A percentile compares a stretch with the other conserved stretches of the same genome.
phyloP scores from a whole-genome alignment of 1,140 invertebrate genomes.

The Pseudachorutes palmiensis region DNA sequence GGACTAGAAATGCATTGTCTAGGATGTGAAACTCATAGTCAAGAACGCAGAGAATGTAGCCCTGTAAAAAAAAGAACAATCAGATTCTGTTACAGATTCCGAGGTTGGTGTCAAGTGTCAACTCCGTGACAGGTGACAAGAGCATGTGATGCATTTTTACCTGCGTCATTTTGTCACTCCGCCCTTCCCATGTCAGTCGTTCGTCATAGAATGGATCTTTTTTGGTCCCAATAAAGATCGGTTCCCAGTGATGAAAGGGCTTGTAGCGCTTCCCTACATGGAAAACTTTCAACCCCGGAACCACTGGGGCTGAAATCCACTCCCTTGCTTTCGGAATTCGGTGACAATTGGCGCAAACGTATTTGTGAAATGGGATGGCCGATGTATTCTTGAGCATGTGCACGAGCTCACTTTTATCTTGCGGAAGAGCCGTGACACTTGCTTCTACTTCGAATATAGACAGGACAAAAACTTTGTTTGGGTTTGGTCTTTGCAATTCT shows the following conservation, averaged over 20 bases:
- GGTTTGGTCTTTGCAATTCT: conserved; percentile 54
- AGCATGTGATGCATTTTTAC: no score
- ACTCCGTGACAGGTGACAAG: no score
- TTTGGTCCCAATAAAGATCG: conserved; percentile 54
- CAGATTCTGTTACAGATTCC: no score
- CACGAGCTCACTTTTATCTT: conserved; percentile 62
- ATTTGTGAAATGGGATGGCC: conserved; percentile 84
- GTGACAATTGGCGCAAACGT: conserved; percentile 77
- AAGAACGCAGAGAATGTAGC: conserved; percentile 72
- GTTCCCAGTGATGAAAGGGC: conserved; percentile 77
- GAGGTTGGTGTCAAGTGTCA: no score
- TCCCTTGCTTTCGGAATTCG: conserved; percentile 67
- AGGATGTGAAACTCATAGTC: conserved; percentile 83
- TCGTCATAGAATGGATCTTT: conserved; percentile 39
- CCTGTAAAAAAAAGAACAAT: conserved; percentile 5
- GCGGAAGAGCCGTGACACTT: conserved; percentile 55
- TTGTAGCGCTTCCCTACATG: conserved; percentile 72
- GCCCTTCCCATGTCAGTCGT: conserved; percentile 47
- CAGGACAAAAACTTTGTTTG: conserved; percentile 64
- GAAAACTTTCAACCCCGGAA: conserved; percentile 64
- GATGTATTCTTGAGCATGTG: conserved; percentile 62
- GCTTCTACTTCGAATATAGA: conserved; percentile 75
- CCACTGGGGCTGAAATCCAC: conserved; percentile 58
- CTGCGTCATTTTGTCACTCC: conserved; percentile 49
- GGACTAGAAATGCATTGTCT: conserved; percentile 80